Base-by-base conservation (phyloP, 2,888 invertebrate genomes). In the Artemia sp. region DNA sequence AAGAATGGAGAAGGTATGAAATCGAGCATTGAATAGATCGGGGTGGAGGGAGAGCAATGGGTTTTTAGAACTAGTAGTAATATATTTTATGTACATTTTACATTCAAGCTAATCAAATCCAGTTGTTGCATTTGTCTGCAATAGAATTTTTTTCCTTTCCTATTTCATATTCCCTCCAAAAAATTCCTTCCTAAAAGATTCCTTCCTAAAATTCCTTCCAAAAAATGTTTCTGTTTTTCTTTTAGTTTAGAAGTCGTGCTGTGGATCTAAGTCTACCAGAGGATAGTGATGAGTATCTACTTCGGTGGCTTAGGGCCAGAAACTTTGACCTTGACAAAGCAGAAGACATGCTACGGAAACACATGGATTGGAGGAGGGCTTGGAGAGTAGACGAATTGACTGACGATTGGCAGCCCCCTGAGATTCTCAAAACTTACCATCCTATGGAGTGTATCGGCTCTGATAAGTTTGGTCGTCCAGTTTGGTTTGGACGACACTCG, bases 321-420 rank as follows among this genome's bases (percentile, higher is more conserved):
- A 24, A 58, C 14, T 58, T 58, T 24, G 64, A 58, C 64, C n/a
- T 58, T 9, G 12, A 58, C 14, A 58, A 58, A 58, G 64, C 64
- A n/a, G 64, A 58, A 24, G 10, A n/a, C 14, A 58, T 58, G 64
- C 11, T 58, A 2, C 64, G 64, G n/a, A 24, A n/a, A n/a, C 64
- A 58, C 64, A 58, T 58, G 24, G 64, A 58, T 24, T 58, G 64
- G 64, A n/a, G 64, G 14, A n/a, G 64, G 8, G 10, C 24, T n/a
- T 58, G 64, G 64, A 24, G 64, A 58, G 64, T 58, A 24, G 64
- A 58, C 64, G 64, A 58, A 58, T 3, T 58, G 64, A 58, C 64
- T 8, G 64, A 58, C 64, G 64, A 58, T 24, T 58, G 64, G 64
- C 8, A 58, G 64, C 64, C 64, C 64, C 11, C 64, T 8, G 24